Percentiles rank a stretch among this genome's conserved stretches.
Conservation (phyloP, 2,113 vertebrate genomes). For the Helogale parvula region DNA sequence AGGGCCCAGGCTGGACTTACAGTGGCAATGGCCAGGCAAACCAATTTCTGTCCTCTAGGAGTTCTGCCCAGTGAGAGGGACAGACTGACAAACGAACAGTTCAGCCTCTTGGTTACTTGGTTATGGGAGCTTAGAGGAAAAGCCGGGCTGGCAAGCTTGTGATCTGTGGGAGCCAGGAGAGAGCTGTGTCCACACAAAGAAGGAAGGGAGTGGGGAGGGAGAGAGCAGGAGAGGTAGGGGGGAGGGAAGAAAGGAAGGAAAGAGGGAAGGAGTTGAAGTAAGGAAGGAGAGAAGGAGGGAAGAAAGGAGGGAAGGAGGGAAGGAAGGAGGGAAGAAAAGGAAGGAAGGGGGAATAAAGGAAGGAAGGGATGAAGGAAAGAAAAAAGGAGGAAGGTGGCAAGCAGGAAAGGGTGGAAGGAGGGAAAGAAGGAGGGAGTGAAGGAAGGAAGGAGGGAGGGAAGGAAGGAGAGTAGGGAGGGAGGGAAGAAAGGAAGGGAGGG, state of each 20-base stretch:
- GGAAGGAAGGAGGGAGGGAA: rapidly evolving
- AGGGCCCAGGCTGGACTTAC: not conserved
- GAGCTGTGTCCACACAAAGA: not conserved
- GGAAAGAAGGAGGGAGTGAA: too few species aligned
- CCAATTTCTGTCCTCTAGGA: not conserved
- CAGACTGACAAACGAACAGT: not conserved
- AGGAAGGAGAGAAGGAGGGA: rapidly evolving
- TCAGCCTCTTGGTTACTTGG: not conserved
- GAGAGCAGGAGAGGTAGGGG: not conserved
- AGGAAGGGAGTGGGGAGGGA: not conserved
- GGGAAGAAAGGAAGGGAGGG: rapidly evolving
- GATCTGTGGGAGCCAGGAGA: not conserved
- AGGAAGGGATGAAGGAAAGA: not conserved
- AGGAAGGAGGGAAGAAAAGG: not conserved
- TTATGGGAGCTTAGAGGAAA: not conserved
- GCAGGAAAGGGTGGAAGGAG: not conserved
- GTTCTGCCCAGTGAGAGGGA: not conserved
- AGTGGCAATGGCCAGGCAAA: not conserved
- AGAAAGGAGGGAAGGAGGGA: rapidly evolving
- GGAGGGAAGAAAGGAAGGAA: too few species aligned
- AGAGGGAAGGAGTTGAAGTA: rapidly evolving
- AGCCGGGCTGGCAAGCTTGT: not conserved
- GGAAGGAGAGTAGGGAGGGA: too few species aligned
- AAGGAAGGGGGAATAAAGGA: too few species aligned
- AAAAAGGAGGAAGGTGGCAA: not conserved